These are phyloP conservation scores for Drosophila biarmipes DNA, from an alignment of 1,140 invertebrate genomes.

Conservation along the genomic window DNA sequence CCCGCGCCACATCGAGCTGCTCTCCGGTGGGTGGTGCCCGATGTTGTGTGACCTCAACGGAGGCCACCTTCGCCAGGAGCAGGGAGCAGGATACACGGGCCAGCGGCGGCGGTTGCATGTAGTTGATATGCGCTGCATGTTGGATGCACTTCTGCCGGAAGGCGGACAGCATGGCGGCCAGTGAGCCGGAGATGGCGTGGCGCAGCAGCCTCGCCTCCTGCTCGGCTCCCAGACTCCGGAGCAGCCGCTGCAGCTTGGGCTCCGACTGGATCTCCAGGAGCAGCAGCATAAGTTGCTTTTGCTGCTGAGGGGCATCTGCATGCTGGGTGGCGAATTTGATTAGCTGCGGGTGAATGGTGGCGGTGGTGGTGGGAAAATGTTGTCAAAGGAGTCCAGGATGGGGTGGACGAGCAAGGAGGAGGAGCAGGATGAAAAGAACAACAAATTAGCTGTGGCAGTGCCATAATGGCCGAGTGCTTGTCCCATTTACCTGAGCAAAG, in stretches of 20 bases:
- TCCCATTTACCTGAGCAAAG: conserved; percentile 78
- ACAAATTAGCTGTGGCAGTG: conserved; percentile 58
- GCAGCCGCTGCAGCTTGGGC: conserved; percentile 71
- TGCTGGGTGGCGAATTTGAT: conserved; percentile 82
- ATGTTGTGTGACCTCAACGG: conserved; percentile 2
- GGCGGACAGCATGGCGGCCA: conserved; percentile 64
- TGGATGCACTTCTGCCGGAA: conserved; percentile 83
- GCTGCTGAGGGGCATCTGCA: conserved; percentile 67
- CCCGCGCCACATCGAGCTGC: conserved; percentile 60
- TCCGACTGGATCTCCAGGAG: conserved; percentile 81
- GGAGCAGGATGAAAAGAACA: conserved; percentile 9
- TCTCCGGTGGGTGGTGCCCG: conserved; percentile 16
- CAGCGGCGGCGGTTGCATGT: conserved; percentile 79
- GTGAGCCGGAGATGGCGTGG: conserved; percentile 64
- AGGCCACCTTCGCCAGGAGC: conserved; percentile 60
- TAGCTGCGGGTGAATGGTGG: conserved; percentile 45
- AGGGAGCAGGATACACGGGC: conserved; percentile 64
- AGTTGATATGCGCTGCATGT: conserved; percentile 83
- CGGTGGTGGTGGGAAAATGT: conserved; percentile 1
- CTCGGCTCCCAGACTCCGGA: conserved; percentile 56
- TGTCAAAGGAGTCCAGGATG: conserved; percentile 15
- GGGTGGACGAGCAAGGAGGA: too few species aligned
- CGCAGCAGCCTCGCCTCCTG: conserved; percentile 67
- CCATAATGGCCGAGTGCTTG: conserved; percentile 46
- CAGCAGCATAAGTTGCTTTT: conserved; percentile 67